These are phyloP conservation scores for Agapostemon virescens DNA, from an alignment of 2,888 invertebrate species.

Conservation along the genomic window DNA sequence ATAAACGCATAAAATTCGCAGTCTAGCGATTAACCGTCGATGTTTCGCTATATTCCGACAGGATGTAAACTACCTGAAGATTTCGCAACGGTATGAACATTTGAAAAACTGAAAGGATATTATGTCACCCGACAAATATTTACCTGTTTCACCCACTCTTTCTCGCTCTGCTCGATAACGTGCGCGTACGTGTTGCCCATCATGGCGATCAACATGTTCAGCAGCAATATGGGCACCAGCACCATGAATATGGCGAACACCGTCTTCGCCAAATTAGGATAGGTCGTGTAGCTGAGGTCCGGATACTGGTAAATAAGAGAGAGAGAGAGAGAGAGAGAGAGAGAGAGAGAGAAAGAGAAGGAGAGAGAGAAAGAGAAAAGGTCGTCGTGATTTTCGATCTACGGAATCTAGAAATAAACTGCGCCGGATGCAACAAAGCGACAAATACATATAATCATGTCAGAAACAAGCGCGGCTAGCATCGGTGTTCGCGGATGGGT, in stretches of 20 bases:
- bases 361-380: not conserved
- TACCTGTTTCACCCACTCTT: constrained; percentile 98
- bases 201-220: constrained; percentile 99
- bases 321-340: not conserved
- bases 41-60: too few species aligned
- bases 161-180: constrained; percentile 98
- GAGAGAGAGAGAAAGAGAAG: not conserved
- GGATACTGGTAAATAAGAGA: constrained; percentile 88
- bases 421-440: not conserved
- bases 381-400: not conserved
- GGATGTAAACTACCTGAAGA: too few species aligned
- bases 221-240: constrained; percentile 95
- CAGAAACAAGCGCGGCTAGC: constrained; percentile 13
- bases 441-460: constrained; percentile 33
- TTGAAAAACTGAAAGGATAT: not conserved
- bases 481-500: constrained; percentile 9
- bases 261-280: constrained; percentile 95
- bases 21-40: too few species aligned
- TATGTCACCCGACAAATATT: constrained; percentile 17
- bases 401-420: not conserved
- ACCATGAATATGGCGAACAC: constrained; percentile 99
- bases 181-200: constrained; percentile 99
- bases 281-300: constrained; percentile 93
- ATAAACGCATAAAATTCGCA: too few species aligned
- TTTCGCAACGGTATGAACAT: too few species aligned